Evolutionary conservation across 1,140 invertebrate genomes (phyloP).

Genomic region (Drosophila pectinifera): DNA sequence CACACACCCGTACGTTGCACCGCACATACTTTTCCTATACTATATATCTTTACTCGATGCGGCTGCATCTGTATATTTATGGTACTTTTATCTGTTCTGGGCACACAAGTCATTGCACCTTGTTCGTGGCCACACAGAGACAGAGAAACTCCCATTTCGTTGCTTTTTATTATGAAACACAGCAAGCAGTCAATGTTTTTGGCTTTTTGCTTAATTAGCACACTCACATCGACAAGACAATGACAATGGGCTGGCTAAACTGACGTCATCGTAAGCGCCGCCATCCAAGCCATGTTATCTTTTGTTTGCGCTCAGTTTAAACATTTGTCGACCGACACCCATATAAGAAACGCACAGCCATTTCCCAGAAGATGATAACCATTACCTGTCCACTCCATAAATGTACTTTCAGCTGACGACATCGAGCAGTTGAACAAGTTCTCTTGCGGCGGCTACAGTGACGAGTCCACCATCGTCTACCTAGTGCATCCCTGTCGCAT

Average conservation of each 20-base stretch:
- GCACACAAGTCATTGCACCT: conserved; percentile 55
- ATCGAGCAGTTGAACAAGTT: conserved; percentile 92
- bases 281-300: conserved; percentile 52
- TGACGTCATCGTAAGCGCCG: conserved; percentile 57
- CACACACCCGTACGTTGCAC: conserved; percentile 23
- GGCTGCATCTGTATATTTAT: conserved; percentile 39
- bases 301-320: conserved; percentile 56
- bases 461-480: conserved; percentile 92
- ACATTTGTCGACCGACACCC: conserved; percentile 34
- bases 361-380: conserved; percentile 36
- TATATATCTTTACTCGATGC: conserved; percentile 38
- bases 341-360: conserved; percentile 36
- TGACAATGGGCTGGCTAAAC: conserved; percentile 14
- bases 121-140: not conserved
- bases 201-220: conserved; percentile 66
- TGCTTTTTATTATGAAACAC: conserved; percentile 41
- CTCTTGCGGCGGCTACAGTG: conserved; percentile 92
- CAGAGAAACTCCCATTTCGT: conserved; percentile 24
- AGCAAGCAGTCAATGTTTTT: conserved; percentile 26
- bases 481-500: conserved; percentile 94
- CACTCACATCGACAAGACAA: conserved; percentile 46
- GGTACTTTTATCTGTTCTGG: conserved; percentile 24
- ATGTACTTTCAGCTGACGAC: conserved; percentile 88
- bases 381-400: conserved; percentile 9
- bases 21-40: not conserved